phyloP scores from a whole-genome alignment of 2,888 invertebrate genomes.

The Pteria penguin region DNA sequence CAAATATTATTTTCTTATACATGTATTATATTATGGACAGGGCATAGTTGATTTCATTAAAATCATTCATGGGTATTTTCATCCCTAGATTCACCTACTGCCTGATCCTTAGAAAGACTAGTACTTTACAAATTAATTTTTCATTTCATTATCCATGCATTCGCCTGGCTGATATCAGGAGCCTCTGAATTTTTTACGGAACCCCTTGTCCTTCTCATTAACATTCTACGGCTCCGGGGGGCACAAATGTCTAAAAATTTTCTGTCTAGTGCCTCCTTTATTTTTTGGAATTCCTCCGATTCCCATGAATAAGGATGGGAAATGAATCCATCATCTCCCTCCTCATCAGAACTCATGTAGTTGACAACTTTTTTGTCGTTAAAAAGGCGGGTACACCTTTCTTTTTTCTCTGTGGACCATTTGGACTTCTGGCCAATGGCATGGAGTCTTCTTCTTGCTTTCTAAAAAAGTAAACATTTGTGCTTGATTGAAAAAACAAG shows the following conservation, averaged over 20 bases:
- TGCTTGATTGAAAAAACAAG: too few relatives aligned
- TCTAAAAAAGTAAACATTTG: too few relatives aligned
- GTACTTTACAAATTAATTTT: not conserved
- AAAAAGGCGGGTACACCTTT: not conserved
- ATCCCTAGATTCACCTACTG: too few relatives aligned
- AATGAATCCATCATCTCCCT: conserved; percentile 4
- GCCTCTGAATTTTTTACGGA: not conserved
- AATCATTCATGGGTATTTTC: too few relatives aligned
- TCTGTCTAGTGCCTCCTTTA: conserved; percentile 1
- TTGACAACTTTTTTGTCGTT: not conserved
- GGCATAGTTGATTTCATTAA: too few relatives aligned
- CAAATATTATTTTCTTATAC: too few relatives aligned
- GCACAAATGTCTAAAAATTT: conserved; percentile 12
- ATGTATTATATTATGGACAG: too few relatives aligned
- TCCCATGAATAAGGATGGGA: conserved; percentile 12
- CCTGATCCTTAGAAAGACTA: too few relatives aligned
- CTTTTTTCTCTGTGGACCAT: conserved; percentile 1
- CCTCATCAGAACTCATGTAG: not conserved
- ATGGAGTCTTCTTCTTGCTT: conserved; percentile 14
- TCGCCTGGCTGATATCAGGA: not conserved
- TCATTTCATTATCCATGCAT: not conserved
- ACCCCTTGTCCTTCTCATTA: conserved; percentile 12
- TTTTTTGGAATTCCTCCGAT: not conserved
- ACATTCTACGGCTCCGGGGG: not conserved
- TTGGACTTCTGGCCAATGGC: conserved; percentile 1